Evolutionary conservation across 2,113 vertebrate genomes (phyloP), one percentile per base, ranked within the genome.

Genomic region (Proteles cristata): DNA sequence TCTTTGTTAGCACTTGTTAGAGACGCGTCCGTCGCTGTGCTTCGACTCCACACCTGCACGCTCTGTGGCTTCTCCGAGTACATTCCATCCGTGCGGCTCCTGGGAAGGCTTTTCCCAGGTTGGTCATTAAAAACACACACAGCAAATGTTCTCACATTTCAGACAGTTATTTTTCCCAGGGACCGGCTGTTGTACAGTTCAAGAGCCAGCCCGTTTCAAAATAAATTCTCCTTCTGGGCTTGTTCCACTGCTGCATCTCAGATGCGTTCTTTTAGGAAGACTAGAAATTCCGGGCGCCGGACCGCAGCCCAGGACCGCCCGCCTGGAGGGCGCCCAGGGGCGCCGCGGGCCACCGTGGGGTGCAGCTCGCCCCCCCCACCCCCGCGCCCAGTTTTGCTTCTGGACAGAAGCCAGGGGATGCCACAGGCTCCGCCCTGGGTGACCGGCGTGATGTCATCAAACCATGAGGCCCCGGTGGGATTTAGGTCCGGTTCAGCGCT

Each of bases 71-170:
- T 98, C 97, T 98, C 98, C 92, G 63, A 98, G 98, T 98, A 99
- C 99, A 99, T 99, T 99, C 99, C 99, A 99, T 98, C 98, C 96
- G 96, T 96, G 83, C 97, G 96, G 92, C 96, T 98, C 98, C 96
- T 96, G 74, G 39, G 55, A 26, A 88, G 92, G 81, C 98, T 97
- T 97, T 97, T 97, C 97, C 94, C 80, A 87, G 69, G 90, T 98
- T 97, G 95, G 95, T 98, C 96, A 90, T 94, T 81, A 43, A 95
- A 97, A 71, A 96, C 77, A 92, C 16, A 86, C 21, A 50, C 21
- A 9, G 23, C 58, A 84, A 35, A 85, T 84, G 58, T 98, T 98
- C 97, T 95, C 97, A 73, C 90, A 88, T 81, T 89, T 87, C 58
- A 97, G 80, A 96, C 90, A 94, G 83, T 97, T 97, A 39, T 92